Percentiles rank a stretch among this genome's conserved stretches.
Evolutionary conservation across 1,140 invertebrate species (phyloP).

Genomic region (Eupeodes corollae): DNA sequence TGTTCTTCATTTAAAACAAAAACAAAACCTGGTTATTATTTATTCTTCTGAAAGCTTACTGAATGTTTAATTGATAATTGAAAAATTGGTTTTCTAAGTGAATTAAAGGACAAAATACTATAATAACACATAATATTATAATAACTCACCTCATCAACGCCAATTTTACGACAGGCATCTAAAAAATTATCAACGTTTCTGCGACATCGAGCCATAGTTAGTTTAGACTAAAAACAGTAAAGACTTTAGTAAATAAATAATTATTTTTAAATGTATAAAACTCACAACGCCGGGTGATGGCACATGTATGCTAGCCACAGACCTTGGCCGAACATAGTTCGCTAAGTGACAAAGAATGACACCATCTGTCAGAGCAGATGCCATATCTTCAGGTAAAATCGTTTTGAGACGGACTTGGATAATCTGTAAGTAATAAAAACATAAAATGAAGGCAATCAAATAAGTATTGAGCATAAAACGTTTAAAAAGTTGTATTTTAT

Average conservation of each 20-base stretch:
- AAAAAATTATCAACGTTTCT: slow-evolving; percentile 93
- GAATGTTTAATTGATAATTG: too few species aligned
- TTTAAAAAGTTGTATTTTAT: too few species aligned
- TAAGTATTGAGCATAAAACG: too few species aligned
- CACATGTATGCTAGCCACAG: slow-evolving; percentile 87
- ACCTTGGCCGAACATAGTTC: slow-evolving; percentile 78
- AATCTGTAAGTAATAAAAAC: slow-evolving; percentile 50
- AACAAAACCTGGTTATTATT: too few species aligned
- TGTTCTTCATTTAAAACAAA: too few species aligned
- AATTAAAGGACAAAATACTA: not conserved
- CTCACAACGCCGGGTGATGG: slow-evolving; percentile 86
- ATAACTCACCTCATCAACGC: slow-evolving; percentile 80
- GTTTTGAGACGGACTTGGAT: slow-evolving; percentile 84
- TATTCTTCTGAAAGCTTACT: too few species aligned
- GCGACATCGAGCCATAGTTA: slow-evolving; percentile 85
- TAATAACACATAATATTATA: not conserved
- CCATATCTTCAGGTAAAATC: slow-evolving; percentile 73
- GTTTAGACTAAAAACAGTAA: slow-evolving; percentile 61
- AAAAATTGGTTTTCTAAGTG: too few species aligned
- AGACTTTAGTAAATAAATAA: slow-evolving; percentile 4
- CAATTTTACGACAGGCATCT: slow-evolving; percentile 84
- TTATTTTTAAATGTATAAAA: slow-evolving; percentile 12
- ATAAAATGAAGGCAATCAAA: not conserved
- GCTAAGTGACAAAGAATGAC: slow-evolving; percentile 89
- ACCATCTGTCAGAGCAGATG: slow-evolving; percentile 77